Base-by-base conservation (phyloP, 2,888 invertebrate species). In the Hecatera dysodea region DNA sequence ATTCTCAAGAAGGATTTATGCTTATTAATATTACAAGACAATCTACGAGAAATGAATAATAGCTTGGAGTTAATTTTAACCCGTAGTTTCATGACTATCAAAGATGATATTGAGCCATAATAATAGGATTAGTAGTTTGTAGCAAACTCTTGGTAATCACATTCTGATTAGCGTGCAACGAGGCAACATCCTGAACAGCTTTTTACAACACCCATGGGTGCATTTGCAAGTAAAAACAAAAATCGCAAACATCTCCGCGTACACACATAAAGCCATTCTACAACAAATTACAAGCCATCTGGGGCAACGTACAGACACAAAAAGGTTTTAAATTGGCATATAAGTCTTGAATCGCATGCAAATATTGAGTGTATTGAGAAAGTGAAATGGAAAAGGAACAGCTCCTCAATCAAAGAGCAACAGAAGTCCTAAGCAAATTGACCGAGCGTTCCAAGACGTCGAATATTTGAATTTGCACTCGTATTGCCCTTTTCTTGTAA, bases 381-480 rank as follows among this genome's bases (percentile, higher is more conserved):
- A 82, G 78, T 75, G 68, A 78, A 84, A 84, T 79, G 75, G 75
- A 81, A 81, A 75, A 83, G 80, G 81, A 82, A 86, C 78, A 85
- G 81, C 83, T 75, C 71, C 79, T 72, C 72, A 72, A 82, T 86
- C 81, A 81, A 87, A 83, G 78, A 82, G 85, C 81, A 82, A 81
- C 82, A 82, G 72, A 82, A 76, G 86, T 89, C 93, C 94, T 93
- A 93, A 93, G 90, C 89, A 94, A 94, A 94, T 91, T 90, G 90
- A 90, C 90, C 84, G 81, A 83, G 72, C 88, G 89, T 87, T 88
- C 82, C 79, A 74, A 76, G 79, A 86, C 77, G 77, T 75, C 78
- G 84, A 90, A 89, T 91, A 88, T 89, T 89, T 88, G 86, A 85
- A 87, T 90, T 90, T 86, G 88, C 90, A 89, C 69, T 77, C 77